Evolutionary conservation across 2,113 vertebrate species (phyloP), one percentile per base, ranked within the genome.

Genomic region (Embiotoca jacksoni): DNA sequence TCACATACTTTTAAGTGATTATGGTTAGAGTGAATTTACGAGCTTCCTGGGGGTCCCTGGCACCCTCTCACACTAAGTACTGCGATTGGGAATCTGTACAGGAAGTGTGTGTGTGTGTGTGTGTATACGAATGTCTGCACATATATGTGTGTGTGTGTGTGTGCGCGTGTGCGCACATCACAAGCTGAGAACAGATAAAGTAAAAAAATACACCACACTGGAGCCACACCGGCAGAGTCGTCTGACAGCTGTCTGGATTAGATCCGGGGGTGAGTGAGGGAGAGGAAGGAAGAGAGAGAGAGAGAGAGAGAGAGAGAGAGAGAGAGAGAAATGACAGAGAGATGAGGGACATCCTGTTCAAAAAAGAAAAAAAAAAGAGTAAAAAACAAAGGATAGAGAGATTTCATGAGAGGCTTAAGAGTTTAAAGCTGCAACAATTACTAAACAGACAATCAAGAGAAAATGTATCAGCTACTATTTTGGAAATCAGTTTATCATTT

Each of bases 211-310:
- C 58, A 84, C 44, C 72, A 72, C 69, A 72, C 66, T 87, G 88
- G 76, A 87, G 84, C 84, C 77, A 70, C 82, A 82, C 46, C 47
- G 47, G 52, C 81, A 82, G 84, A 83, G 57, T 69, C 59, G 82
- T 91, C 88, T 87, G 81, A 84, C 80, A 76, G 69, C 84, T 85
- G 92, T 93, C 91, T 91, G 91, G 82, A 80, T 60, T 46, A 91
- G 86, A 91, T 93, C 91, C 86, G 86, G 88, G 76, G 72, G 56
- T 68, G 63, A 88, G 64, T n/a, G 72, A 76, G 69, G 56, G 69
- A 85, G 72, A 85, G 82, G 83, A 87, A 83, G 83, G 63, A 87
- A 78, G 75, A 81, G 63, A 78, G 86, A 87, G 76, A 70, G 56
- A 65, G 63, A 88, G 64, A 15, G 72, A 76, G 69, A 53, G 69